phyloP scores from a whole-genome alignment of 2,888 invertebrate species.

The Blomia tropicalis region DNA sequence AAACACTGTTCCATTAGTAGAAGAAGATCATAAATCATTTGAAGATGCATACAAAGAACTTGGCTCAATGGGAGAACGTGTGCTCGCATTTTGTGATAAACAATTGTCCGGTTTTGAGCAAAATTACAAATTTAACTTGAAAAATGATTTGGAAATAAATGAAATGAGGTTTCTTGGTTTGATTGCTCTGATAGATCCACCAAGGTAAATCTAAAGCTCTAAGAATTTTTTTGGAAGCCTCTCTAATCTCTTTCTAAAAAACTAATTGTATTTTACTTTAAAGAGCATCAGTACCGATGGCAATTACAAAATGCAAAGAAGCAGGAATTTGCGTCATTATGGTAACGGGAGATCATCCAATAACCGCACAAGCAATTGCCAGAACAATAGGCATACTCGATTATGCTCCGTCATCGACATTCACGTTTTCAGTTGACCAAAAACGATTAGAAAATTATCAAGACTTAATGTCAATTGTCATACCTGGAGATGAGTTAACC shows the following conservation, averaged over 20 bases:
- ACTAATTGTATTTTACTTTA: not conserved
- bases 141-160: conserved; percentile 33
- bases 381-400: conserved; percentile 40
- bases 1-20: conserved; percentile 38
- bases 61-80: conserved; percentile 68
- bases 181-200: conserved; percentile 36
- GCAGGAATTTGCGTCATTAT: conserved; percentile 39
- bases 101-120: not conserved
- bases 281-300: conserved; percentile 35
- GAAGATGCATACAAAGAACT: conserved; percentile 54
- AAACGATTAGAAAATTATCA: not conserved
- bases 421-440: not conserved
- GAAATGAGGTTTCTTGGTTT: conserved; percentile 34
- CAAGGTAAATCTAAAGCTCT: conserved; percentile 29
- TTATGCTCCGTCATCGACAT: too few species aligned
- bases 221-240: too few species aligned
- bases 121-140: conserved; percentile 32
- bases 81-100: conserved; percentile 34
- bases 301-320: conserved; percentile 34
- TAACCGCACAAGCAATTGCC: conserved; percentile 33
- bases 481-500: conserved; percentile 8
- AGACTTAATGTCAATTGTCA: not conserved
- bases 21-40: conserved; percentile 42
- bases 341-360: conserved; percentile 35
- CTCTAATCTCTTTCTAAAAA: not conserved